Conservation (phyloP, 2,797 vertebrate species). For the Brachyrhaphis roseni region DNA sequence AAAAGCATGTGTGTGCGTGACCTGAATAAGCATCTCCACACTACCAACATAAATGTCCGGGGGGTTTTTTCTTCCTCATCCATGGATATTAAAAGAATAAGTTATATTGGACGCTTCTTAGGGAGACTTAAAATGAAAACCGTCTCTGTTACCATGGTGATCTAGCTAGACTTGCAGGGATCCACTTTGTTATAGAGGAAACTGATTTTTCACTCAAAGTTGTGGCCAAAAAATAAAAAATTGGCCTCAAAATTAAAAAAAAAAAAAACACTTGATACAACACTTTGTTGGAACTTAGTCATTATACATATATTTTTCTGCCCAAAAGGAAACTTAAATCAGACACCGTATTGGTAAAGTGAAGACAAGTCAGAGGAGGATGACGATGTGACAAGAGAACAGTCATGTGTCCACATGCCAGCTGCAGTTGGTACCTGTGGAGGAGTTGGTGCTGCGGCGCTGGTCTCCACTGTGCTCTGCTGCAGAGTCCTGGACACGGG, state of each 20-base stretch:
- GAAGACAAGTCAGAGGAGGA: not conserved
- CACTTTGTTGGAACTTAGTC: not conserved
- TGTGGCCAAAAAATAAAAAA: not conserved
- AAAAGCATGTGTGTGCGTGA: no score
- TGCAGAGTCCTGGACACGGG: constrained; percentile 90
- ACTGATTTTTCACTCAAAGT: not conserved
- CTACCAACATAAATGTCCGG: not conserved
- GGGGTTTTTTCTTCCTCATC: not conserved
- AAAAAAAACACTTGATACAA: not conserved
- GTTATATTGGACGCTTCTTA: not conserved
- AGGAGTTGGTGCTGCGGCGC: constrained; percentile 49
- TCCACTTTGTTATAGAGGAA: not conserved
- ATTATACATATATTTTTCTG: not conserved
- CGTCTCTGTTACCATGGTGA: not conserved
- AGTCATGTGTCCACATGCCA: not conserved
- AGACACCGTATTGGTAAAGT: not conserved
- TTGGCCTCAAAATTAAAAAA: no score
- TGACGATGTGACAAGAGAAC: not conserved
- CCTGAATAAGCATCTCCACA: no score
- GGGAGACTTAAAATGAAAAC: not conserved
- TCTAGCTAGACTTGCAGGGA: not conserved
- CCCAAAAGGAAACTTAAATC: not conserved
- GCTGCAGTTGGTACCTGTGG: constrained; percentile 57
- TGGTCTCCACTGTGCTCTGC: constrained; percentile 73
- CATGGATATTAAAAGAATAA: not conserved